Conservation (phyloP, 2,888 invertebrate species). For the Abrostola tripartita region DNA sequence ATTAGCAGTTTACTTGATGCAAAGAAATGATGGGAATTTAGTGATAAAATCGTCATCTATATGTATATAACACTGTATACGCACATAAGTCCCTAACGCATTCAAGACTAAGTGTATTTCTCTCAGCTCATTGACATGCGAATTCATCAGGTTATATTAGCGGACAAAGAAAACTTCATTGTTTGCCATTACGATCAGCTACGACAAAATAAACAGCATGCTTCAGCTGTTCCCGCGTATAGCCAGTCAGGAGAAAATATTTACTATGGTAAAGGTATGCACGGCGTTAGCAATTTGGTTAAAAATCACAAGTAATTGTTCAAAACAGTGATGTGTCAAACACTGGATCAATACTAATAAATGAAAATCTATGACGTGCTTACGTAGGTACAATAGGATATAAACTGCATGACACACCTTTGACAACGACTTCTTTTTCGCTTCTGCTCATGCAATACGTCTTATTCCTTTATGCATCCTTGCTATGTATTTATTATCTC, state of each 20-base stretch:
- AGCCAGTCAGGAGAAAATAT: constrained; percentile 1
- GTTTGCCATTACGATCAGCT: constrained; percentile 2
- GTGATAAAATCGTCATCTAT: too few relatives aligned
- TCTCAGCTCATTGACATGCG: constrained; percentile 25
- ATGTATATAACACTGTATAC: background rate
- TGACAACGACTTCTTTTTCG: too few relatives aligned
- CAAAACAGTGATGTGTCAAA: too few relatives aligned
- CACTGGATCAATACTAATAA: background rate
- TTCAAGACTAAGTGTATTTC: constrained; percentile 1
- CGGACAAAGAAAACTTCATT: constrained; percentile 25
- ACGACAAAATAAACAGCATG: constrained; percentile 13
- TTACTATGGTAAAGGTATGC: constrained; percentile 10
- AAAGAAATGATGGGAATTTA: too few relatives aligned
- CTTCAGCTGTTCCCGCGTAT: constrained; percentile 11
- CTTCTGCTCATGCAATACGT: too few relatives aligned
- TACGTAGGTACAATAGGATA: too few relatives aligned
- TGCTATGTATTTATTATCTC: too few relatives aligned
- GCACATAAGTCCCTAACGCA: background rate
- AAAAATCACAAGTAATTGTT: background rate
- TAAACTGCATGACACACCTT: too few relatives aligned
- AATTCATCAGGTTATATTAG: constrained; percentile 27
- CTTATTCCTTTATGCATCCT: too few relatives aligned
- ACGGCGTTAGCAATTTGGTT: background rate
- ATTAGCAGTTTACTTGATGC: too few relatives aligned
- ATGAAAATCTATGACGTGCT: background rate